Conservation (phyloP, 1,140 invertebrate genomes). For the Ephestia elutella region DNA sequence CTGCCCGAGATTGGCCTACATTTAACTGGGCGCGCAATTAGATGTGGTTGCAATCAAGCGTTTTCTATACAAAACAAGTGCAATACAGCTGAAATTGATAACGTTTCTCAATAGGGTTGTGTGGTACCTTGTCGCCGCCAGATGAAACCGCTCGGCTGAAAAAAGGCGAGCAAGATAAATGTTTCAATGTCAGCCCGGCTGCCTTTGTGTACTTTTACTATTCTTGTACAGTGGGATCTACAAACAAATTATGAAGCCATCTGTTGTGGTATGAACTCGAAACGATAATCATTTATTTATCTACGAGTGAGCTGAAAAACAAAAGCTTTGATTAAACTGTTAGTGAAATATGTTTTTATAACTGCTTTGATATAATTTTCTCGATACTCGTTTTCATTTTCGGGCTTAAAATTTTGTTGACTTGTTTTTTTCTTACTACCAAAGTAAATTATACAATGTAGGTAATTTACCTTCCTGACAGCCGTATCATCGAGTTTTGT, state of each 20-base stretch:
- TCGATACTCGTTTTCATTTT: too few species aligned
- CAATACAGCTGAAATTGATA: slow-evolving; percentile 47
- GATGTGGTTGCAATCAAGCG: slow-evolving; percentile 54
- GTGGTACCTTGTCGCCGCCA: slow-evolving; percentile 3
- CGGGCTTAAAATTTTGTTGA: too few species aligned
- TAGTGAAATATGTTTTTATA: too few species aligned
- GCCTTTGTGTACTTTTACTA: slow-evolving; percentile 3
- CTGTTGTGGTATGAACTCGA: not conserved
- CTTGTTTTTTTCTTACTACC: too few species aligned
- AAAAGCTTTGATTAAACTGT: too few species aligned
- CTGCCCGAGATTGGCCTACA: slow-evolving; percentile 57
- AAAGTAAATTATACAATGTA: too few species aligned
- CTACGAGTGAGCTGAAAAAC: too few species aligned
- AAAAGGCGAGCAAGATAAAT: slow-evolving; percentile 2
- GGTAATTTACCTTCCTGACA: too few species aligned
- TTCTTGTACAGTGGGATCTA: not conserved
- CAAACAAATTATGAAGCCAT: not conserved
- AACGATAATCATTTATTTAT: too few species aligned
- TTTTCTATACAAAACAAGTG: slow-evolving; percentile 56
- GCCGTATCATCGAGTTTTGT: too few species aligned
- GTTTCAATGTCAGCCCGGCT: not conserved
- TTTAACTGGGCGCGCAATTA: slow-evolving; percentile 48
- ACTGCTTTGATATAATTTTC: too few species aligned
- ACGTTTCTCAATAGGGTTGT: slow-evolving; percentile 35
- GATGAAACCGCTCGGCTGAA: slow-evolving; percentile 6